These are phyloP conservation scores for Fragum whitleyi DNA, from an alignment of 2,888 invertebrate species.

Conservation along the genomic window DNA sequence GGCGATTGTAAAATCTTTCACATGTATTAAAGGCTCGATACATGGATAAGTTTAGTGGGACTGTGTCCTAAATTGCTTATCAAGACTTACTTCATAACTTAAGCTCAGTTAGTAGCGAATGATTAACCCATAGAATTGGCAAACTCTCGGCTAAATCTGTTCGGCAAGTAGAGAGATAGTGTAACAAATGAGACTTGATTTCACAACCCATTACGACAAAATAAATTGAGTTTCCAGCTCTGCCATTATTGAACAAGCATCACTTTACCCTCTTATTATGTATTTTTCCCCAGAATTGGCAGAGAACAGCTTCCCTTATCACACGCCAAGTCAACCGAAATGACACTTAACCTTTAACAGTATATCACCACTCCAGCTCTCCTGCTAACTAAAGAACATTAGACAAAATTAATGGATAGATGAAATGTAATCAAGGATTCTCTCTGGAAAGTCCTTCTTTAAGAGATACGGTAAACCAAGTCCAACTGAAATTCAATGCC, in stretches of 20 bases:
- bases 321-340: neutral
- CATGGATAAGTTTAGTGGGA: too few species aligned
- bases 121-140: too few species aligned
- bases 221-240: constrained; percentile 5
- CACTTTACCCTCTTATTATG: constrained; percentile 1
- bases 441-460: too few species aligned
- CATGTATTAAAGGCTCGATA: too few species aligned
- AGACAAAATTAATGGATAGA: neutral
- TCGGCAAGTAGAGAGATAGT: neutral
- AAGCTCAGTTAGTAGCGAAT: too few species aligned
- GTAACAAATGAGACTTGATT: constrained; percentile 1
- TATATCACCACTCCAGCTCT: neutral
- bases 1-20: too few species aligned
- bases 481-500: too few species aligned
- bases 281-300: neutral
- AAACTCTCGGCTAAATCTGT: too few species aligned
- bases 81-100: too few species aligned
- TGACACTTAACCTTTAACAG: constrained; percentile 1
- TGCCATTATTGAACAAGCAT: neutral
- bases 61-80: too few species aligned
- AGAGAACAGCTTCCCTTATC: neutral
- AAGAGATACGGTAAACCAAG: too few species aligned
- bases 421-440: neutral
- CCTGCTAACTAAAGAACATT: neutral
- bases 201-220: neutral